phyloP scores from a whole-genome alignment of 2,797 vertebrate species.

The Schizopygopsis pylzovi region DNA sequence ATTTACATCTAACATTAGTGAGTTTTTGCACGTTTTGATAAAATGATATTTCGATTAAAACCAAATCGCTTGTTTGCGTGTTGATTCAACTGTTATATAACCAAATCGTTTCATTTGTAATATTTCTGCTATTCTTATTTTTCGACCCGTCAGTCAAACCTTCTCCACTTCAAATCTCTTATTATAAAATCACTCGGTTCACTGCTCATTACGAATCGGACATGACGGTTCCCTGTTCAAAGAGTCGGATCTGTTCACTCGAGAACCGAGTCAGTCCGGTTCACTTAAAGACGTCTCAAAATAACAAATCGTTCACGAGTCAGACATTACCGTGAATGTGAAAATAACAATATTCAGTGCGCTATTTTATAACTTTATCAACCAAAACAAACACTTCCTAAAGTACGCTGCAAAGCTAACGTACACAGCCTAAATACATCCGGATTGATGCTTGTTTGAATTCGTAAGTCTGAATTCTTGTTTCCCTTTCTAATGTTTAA shows the following conservation, averaged over 20 bases:
- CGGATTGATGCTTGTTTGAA: background rate
- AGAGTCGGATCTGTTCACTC: background rate
- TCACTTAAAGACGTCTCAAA: background rate
- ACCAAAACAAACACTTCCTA: background rate
- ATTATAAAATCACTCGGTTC: background rate
- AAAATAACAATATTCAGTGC: background rate
- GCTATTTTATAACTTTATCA: background rate
- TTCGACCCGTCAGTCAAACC: background rate
- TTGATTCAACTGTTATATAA: background rate
- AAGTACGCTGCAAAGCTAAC: background rate
- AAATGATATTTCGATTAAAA: background rate
- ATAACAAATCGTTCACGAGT: background rate
- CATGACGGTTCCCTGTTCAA: background rate
- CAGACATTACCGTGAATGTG: background rate
- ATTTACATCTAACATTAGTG: background rate
- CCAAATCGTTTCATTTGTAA: background rate
- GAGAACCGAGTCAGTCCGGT: background rate
- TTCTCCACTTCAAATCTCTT: background rate
- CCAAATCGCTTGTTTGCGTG: background rate
- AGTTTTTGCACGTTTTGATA: background rate
- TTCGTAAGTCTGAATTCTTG: background rate
- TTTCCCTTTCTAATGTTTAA: background rate
- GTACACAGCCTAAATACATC: background rate
- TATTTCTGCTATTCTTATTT: background rate
- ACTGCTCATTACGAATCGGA: background rate